phyloP scores from a whole-genome alignment of 2,797 vertebrate species.

The Lagodon rhomboides region DNA sequence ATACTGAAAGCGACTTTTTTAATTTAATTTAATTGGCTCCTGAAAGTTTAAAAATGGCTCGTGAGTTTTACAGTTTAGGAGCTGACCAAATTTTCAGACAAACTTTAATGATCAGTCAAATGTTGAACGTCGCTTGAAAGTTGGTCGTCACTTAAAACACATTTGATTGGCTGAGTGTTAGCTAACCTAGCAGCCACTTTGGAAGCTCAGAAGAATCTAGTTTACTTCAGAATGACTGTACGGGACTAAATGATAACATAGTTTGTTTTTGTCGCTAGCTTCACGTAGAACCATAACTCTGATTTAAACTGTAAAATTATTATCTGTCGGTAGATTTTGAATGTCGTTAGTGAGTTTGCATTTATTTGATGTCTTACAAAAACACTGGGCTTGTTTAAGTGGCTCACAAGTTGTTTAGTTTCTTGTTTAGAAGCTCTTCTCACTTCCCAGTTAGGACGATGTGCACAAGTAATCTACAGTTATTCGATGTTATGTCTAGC shows the following conservation, averaged over 20 bases:
- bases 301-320: neutral
- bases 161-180: neutral
- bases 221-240: neutral
- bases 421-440: neutral
- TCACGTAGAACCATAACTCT: neutral
- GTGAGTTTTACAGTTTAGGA: conserved; percentile 2
- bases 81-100: neutral
- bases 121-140: neutral
- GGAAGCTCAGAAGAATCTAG: neutral
- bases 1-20: neutral
- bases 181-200: conserved; percentile 1
- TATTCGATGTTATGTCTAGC: neutral
- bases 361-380: neutral
- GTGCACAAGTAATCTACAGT: neutral
- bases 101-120: no score
- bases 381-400: neutral
- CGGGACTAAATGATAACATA: neutral
- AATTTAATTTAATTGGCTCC: neutral
- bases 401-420: neutral
- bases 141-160: neutral
- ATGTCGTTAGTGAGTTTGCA: neutral
- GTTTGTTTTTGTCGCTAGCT: neutral
- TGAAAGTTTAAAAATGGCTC: conserved; percentile 2
- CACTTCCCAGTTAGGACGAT: neutral
- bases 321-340: neutral